Evolutionary conservation across 2,113 vertebrate genomes (phyloP).

Genomic region (Upupa epops): DNA sequence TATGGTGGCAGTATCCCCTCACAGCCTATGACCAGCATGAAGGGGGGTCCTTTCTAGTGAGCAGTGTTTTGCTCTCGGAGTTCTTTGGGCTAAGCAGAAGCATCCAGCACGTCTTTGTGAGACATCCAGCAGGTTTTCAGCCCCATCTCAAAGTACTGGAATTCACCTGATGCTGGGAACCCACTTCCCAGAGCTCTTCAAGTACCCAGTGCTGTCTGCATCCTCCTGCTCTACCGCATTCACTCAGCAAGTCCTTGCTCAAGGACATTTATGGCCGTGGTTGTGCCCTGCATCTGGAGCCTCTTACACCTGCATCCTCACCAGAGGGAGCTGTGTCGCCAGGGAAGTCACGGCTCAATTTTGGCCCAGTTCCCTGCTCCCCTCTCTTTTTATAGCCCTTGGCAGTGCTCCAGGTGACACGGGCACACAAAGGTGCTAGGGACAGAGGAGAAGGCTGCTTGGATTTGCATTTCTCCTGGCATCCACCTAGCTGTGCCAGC

Average conservation of each 20-base stretch:
- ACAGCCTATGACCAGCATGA: not conserved
- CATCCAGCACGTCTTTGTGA: not conserved
- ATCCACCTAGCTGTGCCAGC: not conserved
- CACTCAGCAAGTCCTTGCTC: not conserved
- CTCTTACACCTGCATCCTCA: not conserved
- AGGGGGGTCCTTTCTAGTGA: not conserved
- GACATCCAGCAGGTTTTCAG: not conserved
- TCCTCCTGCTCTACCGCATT: fast-evolving
- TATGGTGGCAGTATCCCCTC: not conserved
- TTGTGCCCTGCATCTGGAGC: not conserved
- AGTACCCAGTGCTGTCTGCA: not conserved
- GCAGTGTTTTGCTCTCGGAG: not conserved
- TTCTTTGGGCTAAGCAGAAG: not conserved
- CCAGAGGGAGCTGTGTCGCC: constrained; percentile 3
- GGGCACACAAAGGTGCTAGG: not conserved
- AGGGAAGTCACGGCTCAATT: fast-evolving
- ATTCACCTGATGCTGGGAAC: fast-evolving
- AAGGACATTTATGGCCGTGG: not conserved
- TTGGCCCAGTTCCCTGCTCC: not conserved
- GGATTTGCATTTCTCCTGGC: not conserved
- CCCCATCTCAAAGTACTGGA: fast-evolving
- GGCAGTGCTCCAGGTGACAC: not conserved
- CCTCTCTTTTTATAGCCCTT: not conserved
- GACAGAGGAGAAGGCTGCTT: not conserved
- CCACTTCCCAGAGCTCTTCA: fast-evolving